Conservation (phyloP, 2,888 invertebrate genomes). For the Agrochola lychnidis region DNA sequence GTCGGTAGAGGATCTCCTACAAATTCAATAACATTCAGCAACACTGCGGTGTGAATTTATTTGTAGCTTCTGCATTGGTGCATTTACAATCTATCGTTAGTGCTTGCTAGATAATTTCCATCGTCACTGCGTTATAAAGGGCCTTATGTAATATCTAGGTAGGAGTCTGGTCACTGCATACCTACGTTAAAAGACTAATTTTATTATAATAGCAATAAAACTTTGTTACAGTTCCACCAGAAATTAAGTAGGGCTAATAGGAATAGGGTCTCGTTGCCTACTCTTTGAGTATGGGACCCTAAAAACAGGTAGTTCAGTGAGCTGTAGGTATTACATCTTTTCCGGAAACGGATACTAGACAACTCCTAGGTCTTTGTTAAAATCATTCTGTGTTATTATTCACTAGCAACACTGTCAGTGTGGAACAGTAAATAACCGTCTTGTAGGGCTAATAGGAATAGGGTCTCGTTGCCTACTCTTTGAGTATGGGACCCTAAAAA, state of each 20-base stretch:
- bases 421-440: conserved; percentile 6
- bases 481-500: not conserved
- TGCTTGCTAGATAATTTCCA: conserved; percentile 3
- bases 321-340: not conserved
- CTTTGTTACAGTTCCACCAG: not conserved
- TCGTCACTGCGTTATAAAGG: not conserved
- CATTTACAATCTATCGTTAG: not conserved
- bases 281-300: not conserved
- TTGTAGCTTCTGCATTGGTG: conserved; percentile 9
- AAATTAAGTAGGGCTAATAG: too few relatives aligned
- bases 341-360: not conserved
- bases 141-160: not conserved
- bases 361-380: not conserved
- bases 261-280: not conserved
- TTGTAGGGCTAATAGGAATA: too few relatives aligned
- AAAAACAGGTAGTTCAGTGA: not conserved
- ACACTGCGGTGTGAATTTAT: not conserved
- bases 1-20: not conserved
- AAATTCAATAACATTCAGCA: not conserved
- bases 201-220: not conserved
- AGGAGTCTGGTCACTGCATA: not conserved
- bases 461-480: not conserved
- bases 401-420: conserved; percentile 16
- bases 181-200: not conserved
- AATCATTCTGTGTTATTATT: not conserved